Evolutionary conservation across 2,888 invertebrate species (phyloP).

Genomic region (Cephus sareptanus): DNA sequence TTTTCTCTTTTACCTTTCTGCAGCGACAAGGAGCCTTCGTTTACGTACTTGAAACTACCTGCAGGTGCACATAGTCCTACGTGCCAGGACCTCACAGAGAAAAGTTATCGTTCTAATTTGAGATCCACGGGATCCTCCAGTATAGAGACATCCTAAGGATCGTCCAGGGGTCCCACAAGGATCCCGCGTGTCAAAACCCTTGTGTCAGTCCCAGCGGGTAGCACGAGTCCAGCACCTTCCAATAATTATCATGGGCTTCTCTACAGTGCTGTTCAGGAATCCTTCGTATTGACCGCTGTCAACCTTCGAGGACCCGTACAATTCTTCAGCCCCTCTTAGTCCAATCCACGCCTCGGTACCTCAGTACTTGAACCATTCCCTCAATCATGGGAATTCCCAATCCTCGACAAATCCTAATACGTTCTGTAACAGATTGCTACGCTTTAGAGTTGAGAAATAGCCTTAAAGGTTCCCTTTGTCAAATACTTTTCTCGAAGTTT

Average conservation of each 20-base stretch:
- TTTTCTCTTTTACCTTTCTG: too few relatives aligned
- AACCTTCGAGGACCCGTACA: background rate
- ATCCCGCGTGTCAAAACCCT: conserved; percentile 36
- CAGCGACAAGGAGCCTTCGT: background rate
- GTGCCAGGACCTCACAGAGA: background rate
- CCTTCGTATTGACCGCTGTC: background rate
- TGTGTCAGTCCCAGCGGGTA: conserved; percentile 39
- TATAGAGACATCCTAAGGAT: conserved; percentile 42
- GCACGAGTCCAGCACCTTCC: background rate
- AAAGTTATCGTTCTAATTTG: conserved; percentile 36
- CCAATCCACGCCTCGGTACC: background rate
- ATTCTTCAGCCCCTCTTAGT: background rate
- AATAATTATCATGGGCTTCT: background rate
- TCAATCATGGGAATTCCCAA: background rate
- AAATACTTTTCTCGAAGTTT: background rate
- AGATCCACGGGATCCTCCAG: conserved; percentile 38
- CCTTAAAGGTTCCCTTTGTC: background rate
- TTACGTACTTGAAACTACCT: background rate
- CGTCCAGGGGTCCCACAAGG: conserved; percentile 35
- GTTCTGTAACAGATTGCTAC: background rate
- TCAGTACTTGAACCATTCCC: background rate
- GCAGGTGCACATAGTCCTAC: background rate
- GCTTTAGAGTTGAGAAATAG: background rate
- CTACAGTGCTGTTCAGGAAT: background rate
- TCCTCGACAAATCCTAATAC: background rate